Percentiles rank a stretch among this genome's conserved stretches.
Conservation (phyloP, 2,113 vertebrate species). For the rabbit (Oryctolagus cuniculus) region mOryCun1.1 NC_091453.1:7899501-7900000, state of each 20-base stretch:
- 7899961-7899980: slow-evolving; percentile 12
- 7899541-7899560: no score
- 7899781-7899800: slow-evolving; percentile 37
- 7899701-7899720: background rate
- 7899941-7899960: no score
- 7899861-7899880: background rate
- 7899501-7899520: no score
- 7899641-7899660: slow-evolving; percentile 55
- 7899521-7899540: no score
- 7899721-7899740: background rate
- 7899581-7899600: slow-evolving; percentile 40
- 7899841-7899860: background rate
- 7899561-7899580: background rate
- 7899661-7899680: slow-evolving; percentile 41
- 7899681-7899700: background rate
- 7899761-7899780: background rate
- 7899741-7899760: slow-evolving; percentile 36
- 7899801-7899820: slow-evolving; percentile 38
- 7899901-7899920: slow-evolving; percentile 37
- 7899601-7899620: slow-evolving; percentile 29
- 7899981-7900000: slow-evolving; percentile 1
- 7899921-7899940: background rate
- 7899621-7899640: slow-evolving; percentile 1
- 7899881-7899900: slow-evolving; percentile 11
- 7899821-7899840: background rate